Conservation (phyloP, 2,888 invertebrate genomes). For the Notodonta dromedarius region DNA sequence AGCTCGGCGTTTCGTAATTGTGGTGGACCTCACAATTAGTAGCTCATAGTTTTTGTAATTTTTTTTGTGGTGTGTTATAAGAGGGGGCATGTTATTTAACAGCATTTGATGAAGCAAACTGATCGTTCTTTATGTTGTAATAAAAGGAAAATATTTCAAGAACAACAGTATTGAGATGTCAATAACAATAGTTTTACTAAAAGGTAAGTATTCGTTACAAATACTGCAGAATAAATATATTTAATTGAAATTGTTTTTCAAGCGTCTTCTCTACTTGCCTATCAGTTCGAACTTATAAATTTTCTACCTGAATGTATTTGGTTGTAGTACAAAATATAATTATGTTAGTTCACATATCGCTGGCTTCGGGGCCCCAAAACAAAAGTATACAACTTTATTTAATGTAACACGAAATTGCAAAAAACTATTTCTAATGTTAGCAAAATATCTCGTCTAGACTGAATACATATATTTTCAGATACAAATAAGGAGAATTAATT, state of each 20-base stretch:
- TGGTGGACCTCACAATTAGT: slow-evolving; percentile 17
- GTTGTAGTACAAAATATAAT: too few species aligned
- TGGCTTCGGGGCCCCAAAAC: not conserved
- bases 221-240: too few species aligned
- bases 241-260: too few species aligned
- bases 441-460: not conserved
- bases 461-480: not conserved
- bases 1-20: slow-evolving; percentile 20
- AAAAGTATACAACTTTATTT: not conserved
- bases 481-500: not conserved
- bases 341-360: slow-evolving; percentile 1
- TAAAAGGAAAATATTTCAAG: not conserved
- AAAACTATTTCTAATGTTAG: not conserved
- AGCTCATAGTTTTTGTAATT: slow-evolving; percentile 21
- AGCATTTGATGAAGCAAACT: too few species aligned
- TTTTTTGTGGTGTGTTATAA: slow-evolving; percentile 20
- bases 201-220: not conserved
- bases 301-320: too few species aligned
- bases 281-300: too few species aligned
- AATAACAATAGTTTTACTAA: slow-evolving; percentile 1
- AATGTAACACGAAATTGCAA: not conserved
- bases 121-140: slow-evolving; percentile 8
- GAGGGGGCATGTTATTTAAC: too few species aligned
- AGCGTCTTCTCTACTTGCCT: too few species aligned
- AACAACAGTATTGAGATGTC: not conserved